Evolutionary conservation across 2,888 invertebrate species (phyloP), one percentile per base, ranked within the genome.

Genomic region (Chaitophorus viminalis): DNA sequence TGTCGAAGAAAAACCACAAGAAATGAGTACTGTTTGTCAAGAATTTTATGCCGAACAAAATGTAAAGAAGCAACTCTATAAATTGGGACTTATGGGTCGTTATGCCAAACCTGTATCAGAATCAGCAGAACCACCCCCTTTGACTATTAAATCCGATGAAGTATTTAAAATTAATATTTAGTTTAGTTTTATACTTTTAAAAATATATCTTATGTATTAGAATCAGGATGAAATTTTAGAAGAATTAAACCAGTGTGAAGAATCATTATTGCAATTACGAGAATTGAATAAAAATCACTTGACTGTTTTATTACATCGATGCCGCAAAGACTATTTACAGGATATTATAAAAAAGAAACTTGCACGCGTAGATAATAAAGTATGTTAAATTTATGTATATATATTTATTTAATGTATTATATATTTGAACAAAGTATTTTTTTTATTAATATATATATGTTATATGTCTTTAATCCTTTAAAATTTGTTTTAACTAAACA

Each of bases 171-270:
- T 86, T 8, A 31, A 21, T 46, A n/a, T n/a, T n/a, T n/a, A 39
- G 14, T 4, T 68, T 70, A 25, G 11, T 5, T 82, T 29, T 29
- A n/a, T 25, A 60, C 6, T 76, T 76, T 39, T 78, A 54, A 21
- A 29, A 65, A 46, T 31, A 21, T 46, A 70, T 31, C 11, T 11
- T 68, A 36, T 25, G 68, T 70, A 8, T 8, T 65, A 93, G 83
- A 94, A 95, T 6, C 95, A 96, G 90, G 97, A 97, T 92, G 98
- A 98, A 92, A 96, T 98, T 90, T 92, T 97, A 89, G 92, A 94
- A 18, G 98, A 98, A 92, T 95, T 98, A 25, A 96, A 96, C 91
- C 94, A 95, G 90, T 97, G 97, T 90, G 96, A 97, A 90, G 94
- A 95, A 88, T 97, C 98, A 92, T 92, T 97, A 31, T 93, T 94